Base-by-base conservation (phyloP, 2,888 invertebrate species). In the Parnassius glacialis region DNA sequence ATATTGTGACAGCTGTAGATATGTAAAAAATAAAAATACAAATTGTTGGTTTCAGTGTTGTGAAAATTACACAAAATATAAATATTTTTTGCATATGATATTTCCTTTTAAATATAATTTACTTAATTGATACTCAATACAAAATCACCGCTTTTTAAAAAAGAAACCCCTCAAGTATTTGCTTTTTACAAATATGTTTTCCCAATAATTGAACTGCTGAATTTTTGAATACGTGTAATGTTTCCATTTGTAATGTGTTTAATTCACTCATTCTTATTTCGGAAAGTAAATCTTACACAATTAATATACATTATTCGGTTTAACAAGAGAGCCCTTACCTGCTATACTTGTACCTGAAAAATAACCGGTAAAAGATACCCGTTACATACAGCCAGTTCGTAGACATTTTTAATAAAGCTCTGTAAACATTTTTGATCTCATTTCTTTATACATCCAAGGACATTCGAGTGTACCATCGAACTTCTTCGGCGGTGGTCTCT, bases 351-450 rank as follows among this genome's bases (percentile, higher is more conserved):
- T 51, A 43, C 43, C 47, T 55, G 20, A 50, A 55, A 47, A 43
- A 55, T 48, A 48, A 48, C 48, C 13, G 16, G 13, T 13, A 16
- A 20, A 58, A 44, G 45, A 55, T 42, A 53, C 16, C 55, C 55
- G 25, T 55, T 45, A 55, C 55, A 45, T 48, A 48, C 48, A 13
- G 48, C 48, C 51, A n/a, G n/a, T 10, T 9, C 50, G n/a, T 20
- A 51, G 51, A 10, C 9, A 16, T 13, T 53, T 34, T 56, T 58
- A 54, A 58, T 58, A 45, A 54, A 54, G 41, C 42, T 54, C 58
- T 57, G 62, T 58, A 62, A 43, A 62, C 62, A 62, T 62, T 62
- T 62, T 55, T 54, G 62, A 62, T 62, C 62, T 54, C 54, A 48
- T 58, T 58, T 54, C 62, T 58, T 62, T 53, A 61, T 50, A 54